These are phyloP conservation scores for Brienomyrus longianalis DNA, from an alignment of 2,113 vertebrate species.

Conservation along the genomic window DNA sequence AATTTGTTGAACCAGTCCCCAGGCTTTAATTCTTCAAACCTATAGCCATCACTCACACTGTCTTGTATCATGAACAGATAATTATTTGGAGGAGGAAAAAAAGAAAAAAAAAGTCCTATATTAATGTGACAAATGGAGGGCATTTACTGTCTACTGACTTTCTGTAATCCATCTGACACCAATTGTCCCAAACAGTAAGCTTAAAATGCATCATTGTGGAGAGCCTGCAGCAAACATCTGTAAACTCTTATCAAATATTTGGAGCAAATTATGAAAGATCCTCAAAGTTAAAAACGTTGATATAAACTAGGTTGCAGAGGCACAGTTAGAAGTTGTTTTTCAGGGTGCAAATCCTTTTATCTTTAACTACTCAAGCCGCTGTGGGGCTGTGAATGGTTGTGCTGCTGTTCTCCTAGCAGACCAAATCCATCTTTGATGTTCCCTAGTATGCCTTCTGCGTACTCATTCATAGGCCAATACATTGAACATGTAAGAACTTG, in stretches of 20 bases:
- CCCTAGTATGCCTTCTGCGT: slow-evolving; percentile 16
- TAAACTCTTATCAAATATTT: slow-evolving; percentile 36
- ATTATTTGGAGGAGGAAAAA: neutral
- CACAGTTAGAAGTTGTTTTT: slow-evolving; percentile 31
- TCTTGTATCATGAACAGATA: neutral
- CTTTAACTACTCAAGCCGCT: slow-evolving; percentile 52
- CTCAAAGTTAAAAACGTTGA: slow-evolving; percentile 60
- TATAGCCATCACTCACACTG: neutral
- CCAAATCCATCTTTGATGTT: slow-evolving; percentile 19
- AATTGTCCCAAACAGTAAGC: neutral
- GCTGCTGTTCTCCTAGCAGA: neutral
- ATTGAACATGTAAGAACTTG: neutral
- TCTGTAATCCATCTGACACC: neutral
- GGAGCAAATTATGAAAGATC: slow-evolving; percentile 47
- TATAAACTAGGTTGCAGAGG: slow-evolving; percentile 40
- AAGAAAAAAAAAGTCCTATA: neutral
- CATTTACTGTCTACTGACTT: neutral
- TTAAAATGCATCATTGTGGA: neutral
- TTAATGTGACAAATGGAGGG: neutral
- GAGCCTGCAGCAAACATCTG: neutral
- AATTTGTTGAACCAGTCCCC: neutral
- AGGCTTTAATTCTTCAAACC: neutral
- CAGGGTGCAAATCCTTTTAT: slow-evolving; percentile 60
- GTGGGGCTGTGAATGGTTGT: slow-evolving; percentile 37
- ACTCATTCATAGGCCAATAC: neutral